phyloP scores from a whole-genome alignment of 2,113 vertebrate genomes.

The Mormyrus lacerda region DNA sequence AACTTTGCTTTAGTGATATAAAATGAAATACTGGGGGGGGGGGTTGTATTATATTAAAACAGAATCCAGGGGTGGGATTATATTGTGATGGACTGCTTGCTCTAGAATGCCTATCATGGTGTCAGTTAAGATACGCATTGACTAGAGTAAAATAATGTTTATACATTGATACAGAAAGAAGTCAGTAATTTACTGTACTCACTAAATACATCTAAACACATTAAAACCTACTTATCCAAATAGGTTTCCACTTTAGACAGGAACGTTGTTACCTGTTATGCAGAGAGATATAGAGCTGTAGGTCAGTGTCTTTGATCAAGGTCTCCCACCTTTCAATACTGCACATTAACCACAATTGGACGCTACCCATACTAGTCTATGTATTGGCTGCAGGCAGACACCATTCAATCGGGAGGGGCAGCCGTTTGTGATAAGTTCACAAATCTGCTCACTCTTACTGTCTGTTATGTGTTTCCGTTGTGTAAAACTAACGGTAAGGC shows the following conservation, averaged over 20 bases:
- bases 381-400: background rate
- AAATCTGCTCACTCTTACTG: too few relatives aligned
- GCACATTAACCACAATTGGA: background rate
- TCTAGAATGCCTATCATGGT: background rate
- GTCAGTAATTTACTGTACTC: background rate
- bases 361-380: background rate
- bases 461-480: background rate
- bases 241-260: background rate
- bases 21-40: background rate
- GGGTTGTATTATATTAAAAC: background rate
- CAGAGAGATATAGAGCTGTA: background rate
- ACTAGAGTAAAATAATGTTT: background rate
- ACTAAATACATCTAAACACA: background rate
- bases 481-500: background rate
- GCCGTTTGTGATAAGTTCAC: background rate
- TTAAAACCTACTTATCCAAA: background rate
- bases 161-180: background rate
- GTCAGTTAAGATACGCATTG: background rate
- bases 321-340: background rate
- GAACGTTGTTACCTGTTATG: background rate
- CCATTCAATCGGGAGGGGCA: background rate
- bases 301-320: background rate
- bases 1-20: background rate
- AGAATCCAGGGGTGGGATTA: background rate
- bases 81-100: background rate